Percentiles rank a stretch among this genome's conserved stretches.
phyloP scores from a whole-genome alignment of 1,140 invertebrate species.

The Heliconius himera region DNA sequence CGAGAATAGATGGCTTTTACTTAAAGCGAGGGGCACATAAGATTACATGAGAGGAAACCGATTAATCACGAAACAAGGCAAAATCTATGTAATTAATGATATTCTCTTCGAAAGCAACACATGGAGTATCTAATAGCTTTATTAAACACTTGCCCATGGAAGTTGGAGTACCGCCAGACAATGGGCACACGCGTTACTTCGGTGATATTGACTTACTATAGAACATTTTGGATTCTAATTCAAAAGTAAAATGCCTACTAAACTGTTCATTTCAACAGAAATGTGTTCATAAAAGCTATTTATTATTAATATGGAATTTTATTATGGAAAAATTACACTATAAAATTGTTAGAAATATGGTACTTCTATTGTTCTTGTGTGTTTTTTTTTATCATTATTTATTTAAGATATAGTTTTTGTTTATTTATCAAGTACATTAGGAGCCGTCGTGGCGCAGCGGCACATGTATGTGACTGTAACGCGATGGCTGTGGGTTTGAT shows the following conservation, averaged over 20 bases:
- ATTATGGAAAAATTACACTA: too few relatives aligned
- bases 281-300: too few relatives aligned
- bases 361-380: too few relatives aligned
- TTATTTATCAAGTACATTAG: too few relatives aligned
- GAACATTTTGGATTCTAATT: constrained; percentile 38
- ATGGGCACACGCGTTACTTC: constrained; percentile 43
- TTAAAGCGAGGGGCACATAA: constrained; percentile 33
- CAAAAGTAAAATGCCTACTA: constrained; percentile 36
- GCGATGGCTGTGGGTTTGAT: too few relatives aligned
- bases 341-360: too few relatives aligned
- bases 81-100: constrained; percentile 44
- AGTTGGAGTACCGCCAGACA: constrained; percentile 49
- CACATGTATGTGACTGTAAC: too few relatives aligned
- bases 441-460: too few relatives aligned
- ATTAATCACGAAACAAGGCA: constrained; percentile 40
- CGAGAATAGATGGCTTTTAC: constrained; percentile 38
- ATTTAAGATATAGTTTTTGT: too few relatives aligned
- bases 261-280: not conserved
- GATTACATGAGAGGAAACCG: constrained; percentile 33
- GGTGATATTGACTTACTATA: constrained; percentile 44
- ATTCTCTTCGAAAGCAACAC: constrained; percentile 34
- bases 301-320: too few relatives aligned
- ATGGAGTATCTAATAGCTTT: constrained; percentile 41
- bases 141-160: constrained; percentile 45
- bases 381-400: too few relatives aligned